Evolutionary conservation across 2,888 invertebrate species (phyloP).

Genomic region (Ophraella communa): DNA sequence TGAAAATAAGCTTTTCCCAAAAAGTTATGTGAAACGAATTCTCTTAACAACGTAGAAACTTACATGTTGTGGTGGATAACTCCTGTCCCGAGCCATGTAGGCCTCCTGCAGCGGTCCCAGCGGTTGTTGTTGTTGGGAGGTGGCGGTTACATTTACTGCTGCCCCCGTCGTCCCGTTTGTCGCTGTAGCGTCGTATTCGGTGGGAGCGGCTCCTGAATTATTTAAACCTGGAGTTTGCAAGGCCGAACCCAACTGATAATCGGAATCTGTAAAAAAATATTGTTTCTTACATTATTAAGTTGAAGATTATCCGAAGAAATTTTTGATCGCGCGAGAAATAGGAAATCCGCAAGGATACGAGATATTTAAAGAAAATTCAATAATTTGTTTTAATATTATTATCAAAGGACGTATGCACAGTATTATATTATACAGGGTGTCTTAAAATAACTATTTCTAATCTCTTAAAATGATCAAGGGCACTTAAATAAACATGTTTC

Average conservation of each 20-base stretch:
- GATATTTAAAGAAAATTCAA: conserved; percentile 12
- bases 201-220: conserved; percentile 55
- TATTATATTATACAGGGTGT: no score
- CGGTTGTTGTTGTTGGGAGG: conserved; percentile 21
- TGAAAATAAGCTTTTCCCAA: no score
- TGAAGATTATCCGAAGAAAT: conserved; percentile 10
- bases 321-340: neutral
- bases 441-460: no score
- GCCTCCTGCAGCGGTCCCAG: conserved; percentile 57
- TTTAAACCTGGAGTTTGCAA: conserved; percentile 69
- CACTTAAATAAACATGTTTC: no score
- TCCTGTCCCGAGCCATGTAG: conserved; percentile 57
- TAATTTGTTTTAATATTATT: neutral
- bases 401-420: no score
- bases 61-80: conserved; percentile 56
- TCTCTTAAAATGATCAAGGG: no score
- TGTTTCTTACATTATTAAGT: conserved; percentile 29
- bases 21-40: neutral
- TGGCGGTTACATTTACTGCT: conserved; percentile 31
- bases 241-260: conserved; percentile 75
- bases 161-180: conserved; percentile 42
- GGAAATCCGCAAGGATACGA: neutral
- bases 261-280: conserved; percentile 65
- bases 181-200: conserved; percentile 52
- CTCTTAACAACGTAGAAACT: conserved; percentile 42